Conservation (phyloP, 2,797 vertebrate genomes). For the Coluber constrictor region DNA sequence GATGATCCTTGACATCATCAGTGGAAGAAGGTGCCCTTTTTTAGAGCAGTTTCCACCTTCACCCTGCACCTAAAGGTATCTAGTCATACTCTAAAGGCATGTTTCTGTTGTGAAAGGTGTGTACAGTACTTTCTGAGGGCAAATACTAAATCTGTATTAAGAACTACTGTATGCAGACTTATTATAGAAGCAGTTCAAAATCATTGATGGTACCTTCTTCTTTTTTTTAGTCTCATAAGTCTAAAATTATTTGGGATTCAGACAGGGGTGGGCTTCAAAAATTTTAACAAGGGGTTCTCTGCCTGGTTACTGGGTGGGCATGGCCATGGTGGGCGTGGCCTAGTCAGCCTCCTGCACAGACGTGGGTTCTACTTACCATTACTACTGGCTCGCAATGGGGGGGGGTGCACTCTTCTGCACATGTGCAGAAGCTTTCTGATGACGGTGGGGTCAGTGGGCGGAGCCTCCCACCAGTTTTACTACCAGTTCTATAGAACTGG, state of each 20-base stretch:
- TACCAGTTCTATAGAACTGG: too few relatives aligned
- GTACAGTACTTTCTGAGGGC: background rate
- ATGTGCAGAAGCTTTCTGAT: too few relatives aligned
- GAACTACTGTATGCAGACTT: background rate
- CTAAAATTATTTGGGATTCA: background rate
- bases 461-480: too few relatives aligned
- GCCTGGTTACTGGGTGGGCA: too few relatives aligned
- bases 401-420: too few relatives aligned
- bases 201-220: background rate
- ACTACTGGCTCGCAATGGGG: too few relatives aligned
- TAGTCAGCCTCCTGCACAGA: too few relatives aligned
- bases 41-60: background rate
- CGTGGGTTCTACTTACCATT: too few relatives aligned
- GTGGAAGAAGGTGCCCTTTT: background rate
- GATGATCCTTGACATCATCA: constrained; percentile 19
- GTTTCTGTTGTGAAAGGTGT: background rate
- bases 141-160: background rate
- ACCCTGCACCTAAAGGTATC: background rate
- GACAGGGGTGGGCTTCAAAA: background rate
- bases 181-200: background rate
- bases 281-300: too few relatives aligned
- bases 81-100: background rate
- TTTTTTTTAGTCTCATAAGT: background rate
- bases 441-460: too few relatives aligned
- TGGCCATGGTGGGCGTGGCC: too few relatives aligned